These are phyloP conservation scores for Aphis gossypii DNA, from an alignment of 1,140 invertebrate species.

Conservation along the genomic window DNA sequence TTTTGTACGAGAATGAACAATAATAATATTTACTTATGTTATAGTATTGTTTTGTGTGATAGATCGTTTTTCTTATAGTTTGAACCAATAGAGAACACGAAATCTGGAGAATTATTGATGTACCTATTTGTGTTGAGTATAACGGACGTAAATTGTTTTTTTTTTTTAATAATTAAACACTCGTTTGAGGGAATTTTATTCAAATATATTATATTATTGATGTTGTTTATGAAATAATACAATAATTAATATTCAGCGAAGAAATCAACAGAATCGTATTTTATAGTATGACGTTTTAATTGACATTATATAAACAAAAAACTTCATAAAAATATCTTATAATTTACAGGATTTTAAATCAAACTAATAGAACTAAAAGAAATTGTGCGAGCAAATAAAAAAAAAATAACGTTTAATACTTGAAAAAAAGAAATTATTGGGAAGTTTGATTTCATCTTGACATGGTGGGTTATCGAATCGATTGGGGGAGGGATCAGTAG, in stretches of 20 bases:
- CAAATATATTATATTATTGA: neutral
- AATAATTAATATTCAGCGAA: neutral
- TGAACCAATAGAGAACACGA: neutral
- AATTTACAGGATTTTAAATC: neutral
- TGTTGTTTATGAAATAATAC: neutral
- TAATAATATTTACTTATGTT: neutral
- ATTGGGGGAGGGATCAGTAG: neutral
- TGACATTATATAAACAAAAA: neutral
- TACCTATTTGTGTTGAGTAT: neutral
- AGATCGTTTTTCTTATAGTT: neutral
- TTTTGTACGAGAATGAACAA: neutral
- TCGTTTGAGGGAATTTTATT: neutral
- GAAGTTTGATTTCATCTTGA: neutral
- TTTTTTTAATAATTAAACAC: neutral
- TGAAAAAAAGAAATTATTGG: neutral
- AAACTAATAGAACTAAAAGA: neutral
- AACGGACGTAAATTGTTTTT: neutral
- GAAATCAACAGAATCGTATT: neutral
- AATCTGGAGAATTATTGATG: neutral
- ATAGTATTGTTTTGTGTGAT: neutral
- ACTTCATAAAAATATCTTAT: neutral
- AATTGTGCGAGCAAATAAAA: neutral
- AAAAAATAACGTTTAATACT: neutral
- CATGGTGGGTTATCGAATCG: neutral
- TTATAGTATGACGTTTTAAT: neutral